Conservation (phyloP, 30 jellyfish, hydroid and myxozoan genomes). For the Turritopsis rubra region DNA sequence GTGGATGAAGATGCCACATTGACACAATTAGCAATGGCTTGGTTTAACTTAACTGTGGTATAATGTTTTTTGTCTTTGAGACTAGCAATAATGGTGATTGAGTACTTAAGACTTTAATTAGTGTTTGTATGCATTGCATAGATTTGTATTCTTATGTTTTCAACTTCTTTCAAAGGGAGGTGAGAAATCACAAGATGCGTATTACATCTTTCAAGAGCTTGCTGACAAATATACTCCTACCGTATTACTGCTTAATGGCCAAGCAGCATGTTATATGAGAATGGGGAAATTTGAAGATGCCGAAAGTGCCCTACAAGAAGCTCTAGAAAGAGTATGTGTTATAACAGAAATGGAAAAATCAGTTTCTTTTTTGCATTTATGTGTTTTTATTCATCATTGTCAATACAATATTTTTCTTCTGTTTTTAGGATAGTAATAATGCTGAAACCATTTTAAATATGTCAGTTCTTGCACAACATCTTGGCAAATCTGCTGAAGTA, state of each 20-base stretch:
- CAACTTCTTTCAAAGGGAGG: no score
- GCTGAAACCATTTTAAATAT: slow-evolving; percentile 58
- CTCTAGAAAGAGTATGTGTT: slow-evolving; percentile 69
- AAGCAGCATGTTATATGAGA: slow-evolving; percentile 70
- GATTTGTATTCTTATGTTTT: no score
- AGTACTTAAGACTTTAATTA: no score
- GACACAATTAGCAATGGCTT: slow-evolving; percentile 91
- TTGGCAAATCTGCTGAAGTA: slow-evolving; percentile 92
- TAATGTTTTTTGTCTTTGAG: slow-evolving; percentile 1
- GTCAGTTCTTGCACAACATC: slow-evolving; percentile 83
- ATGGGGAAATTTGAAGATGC: slow-evolving; percentile 92
- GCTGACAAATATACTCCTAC: slow-evolving; percentile 86
- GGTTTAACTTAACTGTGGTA: slow-evolving; percentile 87
- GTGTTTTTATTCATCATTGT: no score
- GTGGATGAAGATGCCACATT: slow-evolving; percentile 89
- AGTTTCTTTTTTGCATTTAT: background rate
- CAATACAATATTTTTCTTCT: background rate
- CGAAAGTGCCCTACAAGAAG: slow-evolving; percentile 81
- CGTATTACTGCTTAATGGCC: slow-evolving; percentile 75
- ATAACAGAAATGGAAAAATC: background rate
- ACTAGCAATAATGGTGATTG: no score
- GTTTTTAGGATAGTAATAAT: slow-evolving; percentile 70
- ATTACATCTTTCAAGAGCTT: slow-evolving; percentile 85
- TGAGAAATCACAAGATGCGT: slow-evolving; percentile 86
- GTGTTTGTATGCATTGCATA: no score